Percentiles rank a stretch among this genome's conserved stretches.
Evolutionary conservation across 35 echinoderm and acorn worm genomes (phyloP).

Genomic region (Ptychodera flava): DNA sequence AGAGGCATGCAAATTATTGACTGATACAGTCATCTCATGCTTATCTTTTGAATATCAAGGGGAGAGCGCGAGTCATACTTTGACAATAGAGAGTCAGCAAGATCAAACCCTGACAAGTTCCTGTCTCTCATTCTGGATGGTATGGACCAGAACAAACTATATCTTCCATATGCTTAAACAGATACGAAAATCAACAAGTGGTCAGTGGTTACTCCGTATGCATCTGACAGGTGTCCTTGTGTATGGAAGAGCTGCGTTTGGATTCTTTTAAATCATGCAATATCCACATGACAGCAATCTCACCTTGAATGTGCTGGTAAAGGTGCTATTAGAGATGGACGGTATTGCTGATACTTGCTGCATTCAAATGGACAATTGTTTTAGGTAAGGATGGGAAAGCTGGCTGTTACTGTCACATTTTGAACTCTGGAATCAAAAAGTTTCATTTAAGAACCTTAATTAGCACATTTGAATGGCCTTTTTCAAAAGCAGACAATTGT

Average conservation of each 20-base stretch:
- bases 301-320: conserved; percentile 24
- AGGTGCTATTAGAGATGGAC: background rate
- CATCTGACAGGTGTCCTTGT: conserved; percentile 45
- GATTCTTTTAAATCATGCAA: conserved; percentile 38
- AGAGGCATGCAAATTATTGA: no score
- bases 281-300: conserved; percentile 39
- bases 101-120: conserved; percentile 25
- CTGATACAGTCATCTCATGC: no score
- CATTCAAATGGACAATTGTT: no score
- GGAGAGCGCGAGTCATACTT: conserved; percentile 36
- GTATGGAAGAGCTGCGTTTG: conserved; percentile 30
- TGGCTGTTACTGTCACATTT: no score
- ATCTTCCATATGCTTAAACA: background rate
- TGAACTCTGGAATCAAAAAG: no score
- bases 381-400: no score
- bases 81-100: conserved; percentile 25
- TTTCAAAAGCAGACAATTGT: no score
- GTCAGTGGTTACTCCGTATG: conserved; percentile 29
- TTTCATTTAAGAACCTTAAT: no score
- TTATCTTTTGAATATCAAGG: no score
- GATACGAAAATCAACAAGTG: conserved; percentile 13
- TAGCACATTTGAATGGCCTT: no score
- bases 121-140: conserved; percentile 53
- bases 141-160: conserved; percentile 35
- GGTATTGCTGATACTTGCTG: no score